phyloP scores from a whole-genome alignment of 2,888 invertebrate species.

The Cyclophora punctaria region DNA sequence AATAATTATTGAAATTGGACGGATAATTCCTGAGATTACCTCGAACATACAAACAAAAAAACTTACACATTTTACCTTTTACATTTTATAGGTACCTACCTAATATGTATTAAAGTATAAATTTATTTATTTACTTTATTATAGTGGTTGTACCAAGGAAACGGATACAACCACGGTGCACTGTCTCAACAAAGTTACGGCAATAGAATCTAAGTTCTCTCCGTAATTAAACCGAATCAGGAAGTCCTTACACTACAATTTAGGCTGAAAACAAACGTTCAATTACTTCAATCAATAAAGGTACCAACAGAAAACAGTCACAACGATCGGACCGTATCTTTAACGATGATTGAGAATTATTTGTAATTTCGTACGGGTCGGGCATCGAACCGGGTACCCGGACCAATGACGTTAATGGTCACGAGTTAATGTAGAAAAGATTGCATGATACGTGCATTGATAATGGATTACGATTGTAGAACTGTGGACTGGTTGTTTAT shows the following conservation, averaged over 20 bases:
- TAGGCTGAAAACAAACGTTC: neutral
- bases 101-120: too few relatives aligned
- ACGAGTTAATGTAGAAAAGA: conserved; percentile 16
- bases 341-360: conserved; percentile 35
- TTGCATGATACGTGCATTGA: conserved; percentile 20
- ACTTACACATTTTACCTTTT: too few relatives aligned
- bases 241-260: neutral
- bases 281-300: too few relatives aligned
- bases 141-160: too few relatives aligned
- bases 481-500: neutral
- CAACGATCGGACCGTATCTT: conserved; percentile 23
- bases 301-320: neutral
- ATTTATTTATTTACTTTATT: too few relatives aligned
- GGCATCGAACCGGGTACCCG: conserved; percentile 21
- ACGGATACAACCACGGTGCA: too few relatives aligned
- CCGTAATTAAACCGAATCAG: neutral
- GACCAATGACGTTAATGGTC: conserved; percentile 31
- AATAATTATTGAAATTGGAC: too few relatives aligned
- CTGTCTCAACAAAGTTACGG: neutral
- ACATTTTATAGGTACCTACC: too few relatives aligned
- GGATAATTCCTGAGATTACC: too few relatives aligned
- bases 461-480: conserved; percentile 21
- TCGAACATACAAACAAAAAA: too few relatives aligned
- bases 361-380: conserved; percentile 31
- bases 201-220: neutral